Base-by-base conservation (phyloP, 1,140 invertebrate genomes). In the Aphidius gifuensis region DNA sequence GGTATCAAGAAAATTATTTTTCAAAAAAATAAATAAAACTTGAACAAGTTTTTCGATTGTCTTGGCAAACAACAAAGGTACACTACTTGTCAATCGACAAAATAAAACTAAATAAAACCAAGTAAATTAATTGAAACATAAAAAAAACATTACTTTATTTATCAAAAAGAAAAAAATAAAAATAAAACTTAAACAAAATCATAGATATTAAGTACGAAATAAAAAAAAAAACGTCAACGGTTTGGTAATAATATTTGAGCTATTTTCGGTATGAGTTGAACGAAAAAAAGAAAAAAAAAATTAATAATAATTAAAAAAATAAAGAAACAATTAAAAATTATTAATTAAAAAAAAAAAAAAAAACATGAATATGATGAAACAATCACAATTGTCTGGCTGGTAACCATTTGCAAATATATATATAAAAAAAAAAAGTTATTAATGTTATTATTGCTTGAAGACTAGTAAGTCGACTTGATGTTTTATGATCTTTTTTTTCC, bases 401-500 rank as follows among this genome's bases (percentile, higher is more conserved):
- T 23, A 23, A 23, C 23, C 1, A 23, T 2, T 23, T 32, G 11
- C 49, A 9, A 32, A 38, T 32, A 51, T 3, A 1, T 23, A 23
- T 23, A 23, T 23, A 23, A 2, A 32, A 32, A 32, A 32, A 32
- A 32, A 32, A 32, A 32, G 23, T 32, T 16, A 16, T 32, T 32
- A 32, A 32, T 32, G 23, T 32, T 32, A 32, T 32, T 32, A 32
- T 32, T 32, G 23, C 23, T 32, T 32, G 23, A 48, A 21, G 60
- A 61, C 60, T 61, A 61, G 60, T 60, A 32, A 32, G 23, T 32
- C 23, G 23, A 32, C 4, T 32, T 32, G 23, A 32, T 54, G 50
- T 47, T 46, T 57, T 43, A 53, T 61, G 21, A 9, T 58, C 65
- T 54, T 59, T 53, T 45, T 46, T 55, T 64, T 21, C 56, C 55